Base-by-base conservation (phyloP, 2,888 invertebrate genomes). In the Eupelmus urozonus region DNA sequence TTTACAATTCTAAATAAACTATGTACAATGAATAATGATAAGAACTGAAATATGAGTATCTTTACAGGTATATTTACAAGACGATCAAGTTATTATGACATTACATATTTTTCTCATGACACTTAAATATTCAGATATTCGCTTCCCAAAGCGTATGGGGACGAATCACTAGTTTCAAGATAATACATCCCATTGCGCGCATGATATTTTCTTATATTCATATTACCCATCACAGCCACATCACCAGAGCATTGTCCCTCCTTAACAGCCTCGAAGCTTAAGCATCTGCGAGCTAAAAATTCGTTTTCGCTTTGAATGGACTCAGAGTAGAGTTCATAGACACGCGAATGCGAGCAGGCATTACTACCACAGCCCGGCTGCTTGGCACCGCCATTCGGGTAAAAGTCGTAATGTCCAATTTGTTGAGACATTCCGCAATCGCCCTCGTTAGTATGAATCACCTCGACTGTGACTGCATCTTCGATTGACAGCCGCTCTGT, bases 371-470 rank as follows among this genome's bases (percentile, higher is more conserved):
- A 88, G 4, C 88, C 88, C 0, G 81, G 81, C 78, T 91, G 90
- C 1, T 73, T 78, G 1, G 34, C 1, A 0, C 90, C 90, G 4
- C 90, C 89, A 70, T 90, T 90, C 0, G 90, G 90, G 79, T 87
- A 90, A 78, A 89, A 90, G 74, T 90, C 90, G 40, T 81, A 84
- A 67, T 89, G 83, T 1, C 89, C 90, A 5, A 90, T 81, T 0
- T 87, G 82, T 0, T 79, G 29, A 0, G 81, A 60, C 74, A 85
- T 86, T 2, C 89, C 89, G 1, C 90, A 82, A 0, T 86, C 72
- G 5, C 88, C 88, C 1, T 84, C 86, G 25, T 87, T 87, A 0
- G 90, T 89, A 79, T 90, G 90, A 49, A 90, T 87, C 9, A 89
- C 87, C 75, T 89, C 86, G 3, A 90, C 90, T 67, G 87, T 84